Conservation (phyloP, 1,140 invertebrate genomes). For the Lepidurus apus region DNA sequence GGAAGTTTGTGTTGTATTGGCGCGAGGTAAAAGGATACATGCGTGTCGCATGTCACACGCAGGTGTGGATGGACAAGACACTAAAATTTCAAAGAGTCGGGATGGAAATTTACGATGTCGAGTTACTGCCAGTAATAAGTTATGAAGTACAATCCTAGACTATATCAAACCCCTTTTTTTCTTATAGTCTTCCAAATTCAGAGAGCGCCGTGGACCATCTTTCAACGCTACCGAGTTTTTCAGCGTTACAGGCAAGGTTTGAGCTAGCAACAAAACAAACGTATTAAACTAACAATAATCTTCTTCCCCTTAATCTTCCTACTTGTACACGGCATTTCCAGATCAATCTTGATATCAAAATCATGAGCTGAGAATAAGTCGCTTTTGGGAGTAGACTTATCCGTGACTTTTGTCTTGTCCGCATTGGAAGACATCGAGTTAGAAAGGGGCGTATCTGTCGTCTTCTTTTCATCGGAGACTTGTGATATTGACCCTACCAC, state of each 20-base stretch:
- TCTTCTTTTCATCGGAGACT: slow-evolving; percentile 35
- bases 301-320: slow-evolving; percentile 43
- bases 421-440: slow-evolving; percentile 27
- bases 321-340: slow-evolving; percentile 78
- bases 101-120: background rate
- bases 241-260: slow-evolving; percentile 64
- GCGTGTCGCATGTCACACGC: background rate
- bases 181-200: slow-evolving; percentile 96
- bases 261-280: slow-evolving; percentile 50
- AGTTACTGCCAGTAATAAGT: slow-evolving; percentile 23
- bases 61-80: slow-evolving; percentile 10
- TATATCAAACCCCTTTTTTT: slow-evolving; percentile 90
- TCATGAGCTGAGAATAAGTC: slow-evolving; percentile 86
- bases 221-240: slow-evolving; percentile 65
- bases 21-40: slow-evolving; percentile 18
- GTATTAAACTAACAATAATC: slow-evolving; percentile 11
- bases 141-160: slow-evolving; percentile 36
- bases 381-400: slow-evolving; percentile 47
- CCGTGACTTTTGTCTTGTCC: slow-evolving; percentile 36
- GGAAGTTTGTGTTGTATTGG: slow-evolving; percentile 4
- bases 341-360: slow-evolving; percentile 92
- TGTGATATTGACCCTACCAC: slow-evolving; percentile 42
- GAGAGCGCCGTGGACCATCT: slow-evolving; percentile 75
- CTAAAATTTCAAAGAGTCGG: background rate
- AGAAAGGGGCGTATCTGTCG: background rate